phyloP scores from a whole-genome alignment of 2,888 invertebrate species.

The Lycia hirtaria region DNA sequence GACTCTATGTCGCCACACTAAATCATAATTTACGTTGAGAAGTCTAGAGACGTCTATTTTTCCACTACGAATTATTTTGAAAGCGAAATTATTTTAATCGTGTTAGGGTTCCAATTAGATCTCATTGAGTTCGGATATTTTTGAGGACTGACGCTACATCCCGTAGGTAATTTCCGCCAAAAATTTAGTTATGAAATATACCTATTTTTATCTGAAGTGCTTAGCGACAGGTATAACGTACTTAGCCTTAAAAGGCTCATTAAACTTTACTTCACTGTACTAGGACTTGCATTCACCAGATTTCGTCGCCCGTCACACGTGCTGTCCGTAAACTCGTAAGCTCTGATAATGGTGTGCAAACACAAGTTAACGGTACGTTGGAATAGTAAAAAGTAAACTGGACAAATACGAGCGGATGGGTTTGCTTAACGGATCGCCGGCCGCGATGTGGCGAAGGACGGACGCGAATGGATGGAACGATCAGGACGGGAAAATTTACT shows the following conservation, averaged over 20 bases:
- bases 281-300: background rate
- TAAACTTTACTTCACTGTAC: background rate
- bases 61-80: too few relatives aligned
- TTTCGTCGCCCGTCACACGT: slow-evolving; percentile 22
- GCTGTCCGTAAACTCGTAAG: slow-evolving; percentile 42
- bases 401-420: slow-evolving; percentile 79
- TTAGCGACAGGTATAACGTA: too few relatives aligned
- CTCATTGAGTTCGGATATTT: too few relatives aligned
- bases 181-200: too few relatives aligned
- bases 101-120: too few relatives aligned
- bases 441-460: slow-evolving; percentile 45
- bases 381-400: slow-evolving; percentile 82
- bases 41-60: too few relatives aligned
- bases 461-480: slow-evolving; percentile 11
- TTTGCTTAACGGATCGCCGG: slow-evolving; percentile 75
- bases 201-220: too few relatives aligned
- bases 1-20: too few relatives aligned
- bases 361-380: slow-evolving; percentile 73
- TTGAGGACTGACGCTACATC: too few relatives aligned
- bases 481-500: slow-evolving; percentile 12
- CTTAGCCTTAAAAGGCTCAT: background rate
- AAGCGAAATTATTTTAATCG: too few relatives aligned
- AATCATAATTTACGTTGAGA: too few relatives aligned
- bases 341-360: slow-evolving; percentile 77
- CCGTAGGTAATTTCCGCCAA: too few relatives aligned